Conservation (phyloP, 2,888 invertebrate species). For the Rhogogaster chlorosoma region DNA sequence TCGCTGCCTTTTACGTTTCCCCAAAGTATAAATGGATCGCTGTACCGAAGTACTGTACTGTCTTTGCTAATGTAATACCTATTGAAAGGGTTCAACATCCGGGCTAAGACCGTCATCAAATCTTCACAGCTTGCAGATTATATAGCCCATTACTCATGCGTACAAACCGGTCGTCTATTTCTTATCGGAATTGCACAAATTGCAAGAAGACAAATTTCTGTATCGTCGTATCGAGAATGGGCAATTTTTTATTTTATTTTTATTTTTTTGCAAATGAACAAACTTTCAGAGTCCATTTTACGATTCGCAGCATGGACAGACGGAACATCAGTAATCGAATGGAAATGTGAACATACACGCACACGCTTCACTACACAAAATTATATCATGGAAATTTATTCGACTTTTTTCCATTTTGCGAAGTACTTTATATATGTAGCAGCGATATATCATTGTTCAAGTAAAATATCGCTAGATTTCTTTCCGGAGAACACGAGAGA, state of each 20-base stretch:
- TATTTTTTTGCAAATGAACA: neutral
- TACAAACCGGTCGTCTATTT: neutral
- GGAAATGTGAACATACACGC: neutral
- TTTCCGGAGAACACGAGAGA: neutral
- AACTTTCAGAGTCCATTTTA: neutral
- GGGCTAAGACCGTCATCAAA: conserved; percentile 21
- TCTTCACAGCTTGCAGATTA: neutral
- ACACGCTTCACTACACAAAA: neutral
- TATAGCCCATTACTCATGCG: neutral
- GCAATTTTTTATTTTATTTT: no score
- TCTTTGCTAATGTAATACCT: neutral
- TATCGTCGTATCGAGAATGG: neutral
- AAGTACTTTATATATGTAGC: neutral
- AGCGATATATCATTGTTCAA: neutral
- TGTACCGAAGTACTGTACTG: neutral
- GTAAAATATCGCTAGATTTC: neutral
- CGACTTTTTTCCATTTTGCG: neutral
- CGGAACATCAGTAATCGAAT: neutral
- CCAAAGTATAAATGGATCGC: conserved; percentile 1
- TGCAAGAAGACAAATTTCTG: neutral
- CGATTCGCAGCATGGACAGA: neutral
- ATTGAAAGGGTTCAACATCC: neutral
- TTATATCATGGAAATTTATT: conserved; percentile 13
- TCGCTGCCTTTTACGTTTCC: neutral
- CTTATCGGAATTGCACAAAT: neutral